A percentile compares a stretch with the other conserved stretches of the same genome.
phyloP scores from a whole-genome alignment of 64 coral and sea anemone species.

The Pocillopora damicornis region DNA sequence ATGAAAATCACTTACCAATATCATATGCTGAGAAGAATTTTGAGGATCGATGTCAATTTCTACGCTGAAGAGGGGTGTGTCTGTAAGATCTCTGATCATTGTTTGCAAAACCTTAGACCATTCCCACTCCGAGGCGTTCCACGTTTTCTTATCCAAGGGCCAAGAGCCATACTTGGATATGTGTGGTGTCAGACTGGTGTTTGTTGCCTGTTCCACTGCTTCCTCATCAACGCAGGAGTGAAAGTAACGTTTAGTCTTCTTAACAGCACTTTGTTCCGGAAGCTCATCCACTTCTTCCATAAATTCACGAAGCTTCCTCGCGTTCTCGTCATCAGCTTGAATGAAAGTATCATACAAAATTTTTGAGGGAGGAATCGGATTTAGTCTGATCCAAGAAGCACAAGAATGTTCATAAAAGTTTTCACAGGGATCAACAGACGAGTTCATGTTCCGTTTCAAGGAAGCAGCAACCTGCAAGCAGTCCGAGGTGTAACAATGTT shows the following conservation, averaged over 20 bases:
- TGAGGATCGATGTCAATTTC: background rate
- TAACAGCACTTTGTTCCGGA: background rate
- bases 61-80: background rate
- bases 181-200: background rate
- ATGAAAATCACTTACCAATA: conserved; percentile 13
- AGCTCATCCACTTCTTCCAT: conserved; percentile 10
- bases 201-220: conserved; percentile 10
- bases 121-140: conserved; percentile 1
- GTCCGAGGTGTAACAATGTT: conserved; percentile 36
- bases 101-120: background rate
- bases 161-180: conserved; percentile 33
- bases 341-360: conserved; percentile 15
- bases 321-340: background rate
- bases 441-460: conserved; percentile 30
- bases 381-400: conserved; percentile 28
- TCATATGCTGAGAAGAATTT: background rate
- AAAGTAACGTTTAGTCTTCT: conserved; percentile 5
- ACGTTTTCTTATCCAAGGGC: background rate
- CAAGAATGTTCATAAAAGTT: conserved; percentile 41
- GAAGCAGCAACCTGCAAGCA: conserved; percentile 38
- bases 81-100: background rate
- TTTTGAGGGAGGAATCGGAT: conserved; percentile 41
- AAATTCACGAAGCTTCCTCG: conserved; percentile 21
- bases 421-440: conserved; percentile 11
- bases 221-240: conserved; percentile 11